Evolutionary conservation across 2,113 vertebrate species (phyloP).

Genomic region (Uria aalge): DNA sequence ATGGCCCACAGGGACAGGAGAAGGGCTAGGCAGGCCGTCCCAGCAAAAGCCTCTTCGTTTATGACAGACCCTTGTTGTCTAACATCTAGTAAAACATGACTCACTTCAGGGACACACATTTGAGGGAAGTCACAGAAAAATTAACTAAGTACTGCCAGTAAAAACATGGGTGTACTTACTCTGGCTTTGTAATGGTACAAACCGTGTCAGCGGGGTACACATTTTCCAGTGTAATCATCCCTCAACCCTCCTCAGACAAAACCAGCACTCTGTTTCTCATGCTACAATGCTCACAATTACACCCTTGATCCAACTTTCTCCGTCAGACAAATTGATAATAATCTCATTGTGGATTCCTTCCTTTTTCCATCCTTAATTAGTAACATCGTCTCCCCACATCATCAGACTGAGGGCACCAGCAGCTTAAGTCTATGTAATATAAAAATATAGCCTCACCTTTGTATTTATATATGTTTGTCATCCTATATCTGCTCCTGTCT

Average conservation of each 20-base stretch:
- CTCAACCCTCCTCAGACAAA: not conserved
- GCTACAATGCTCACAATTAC: not conserved
- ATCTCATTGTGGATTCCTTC: not conserved
- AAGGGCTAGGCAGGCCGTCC: not conserved
- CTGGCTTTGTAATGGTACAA: conserved; percentile 15
- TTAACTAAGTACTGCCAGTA: conserved; percentile 34
- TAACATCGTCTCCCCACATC: fast-evolving
- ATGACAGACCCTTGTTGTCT: not conserved
- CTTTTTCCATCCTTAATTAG: not conserved
- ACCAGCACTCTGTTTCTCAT: not conserved
- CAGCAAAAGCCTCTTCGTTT: not conserved
- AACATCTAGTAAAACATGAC: not conserved
- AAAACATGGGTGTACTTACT: conserved; percentile 40
- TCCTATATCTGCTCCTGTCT: not conserved
- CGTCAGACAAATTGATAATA: not conserved
- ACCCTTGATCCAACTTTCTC: not conserved
- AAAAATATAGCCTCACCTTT: not conserved
- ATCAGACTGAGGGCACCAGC: not conserved
- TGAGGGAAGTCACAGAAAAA: conserved; percentile 22
- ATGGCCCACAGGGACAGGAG: not conserved
- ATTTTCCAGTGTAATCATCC: conserved; percentile 6
- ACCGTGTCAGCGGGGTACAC: not conserved
- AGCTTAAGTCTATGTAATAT: not conserved
- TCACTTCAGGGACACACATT: conserved; percentile 34
- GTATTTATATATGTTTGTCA: not conserved